Evolutionary conservation across 2,797 vertebrate species (phyloP).

Genomic region (Sus cebifrons): DNA sequence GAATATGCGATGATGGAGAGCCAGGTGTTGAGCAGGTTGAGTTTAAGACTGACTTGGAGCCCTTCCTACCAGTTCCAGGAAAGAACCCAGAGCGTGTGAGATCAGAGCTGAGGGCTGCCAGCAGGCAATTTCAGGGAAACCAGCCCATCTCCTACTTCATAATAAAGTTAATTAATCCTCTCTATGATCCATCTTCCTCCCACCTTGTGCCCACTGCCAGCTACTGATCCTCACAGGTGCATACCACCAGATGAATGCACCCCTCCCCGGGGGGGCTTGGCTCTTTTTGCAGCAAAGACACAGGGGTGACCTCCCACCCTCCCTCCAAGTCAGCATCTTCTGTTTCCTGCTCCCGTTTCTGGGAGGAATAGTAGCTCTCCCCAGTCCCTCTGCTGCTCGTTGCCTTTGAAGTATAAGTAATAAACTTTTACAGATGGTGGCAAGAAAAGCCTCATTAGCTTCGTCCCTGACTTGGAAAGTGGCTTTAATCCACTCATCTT

Average conservation of each 20-base stretch:
- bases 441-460: conserved; percentile 87
- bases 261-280: too few relatives aligned
- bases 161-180: conserved; percentile 50
- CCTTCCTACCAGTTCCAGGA: not conserved
- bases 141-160: not conserved
- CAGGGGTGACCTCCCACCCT: not conserved
- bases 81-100: not conserved
- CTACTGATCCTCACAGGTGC: not conserved
- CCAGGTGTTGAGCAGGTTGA: not conserved
- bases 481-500: conserved; percentile 76
- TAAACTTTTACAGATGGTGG: conserved; percentile 84
- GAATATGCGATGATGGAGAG: not conserved
- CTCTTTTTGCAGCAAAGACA: not conserved
- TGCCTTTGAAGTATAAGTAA: conserved; percentile 87
- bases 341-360: conserved; percentile 44
- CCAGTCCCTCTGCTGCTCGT: conserved; percentile 73
- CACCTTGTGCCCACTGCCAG: not conserved
- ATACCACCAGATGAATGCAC: not conserved
- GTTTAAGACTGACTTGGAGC: not conserved
- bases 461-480: conserved; percentile 71
- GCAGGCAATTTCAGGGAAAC: conserved; percentile 25
- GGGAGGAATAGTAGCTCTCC: conserved; percentile 51
- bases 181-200: not conserved
- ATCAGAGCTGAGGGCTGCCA: conserved; percentile 49
- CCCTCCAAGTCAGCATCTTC: not conserved